phyloP scores from a whole-genome alignment of 2,113 vertebrate species.

The Perognathus longimembris region DNA sequence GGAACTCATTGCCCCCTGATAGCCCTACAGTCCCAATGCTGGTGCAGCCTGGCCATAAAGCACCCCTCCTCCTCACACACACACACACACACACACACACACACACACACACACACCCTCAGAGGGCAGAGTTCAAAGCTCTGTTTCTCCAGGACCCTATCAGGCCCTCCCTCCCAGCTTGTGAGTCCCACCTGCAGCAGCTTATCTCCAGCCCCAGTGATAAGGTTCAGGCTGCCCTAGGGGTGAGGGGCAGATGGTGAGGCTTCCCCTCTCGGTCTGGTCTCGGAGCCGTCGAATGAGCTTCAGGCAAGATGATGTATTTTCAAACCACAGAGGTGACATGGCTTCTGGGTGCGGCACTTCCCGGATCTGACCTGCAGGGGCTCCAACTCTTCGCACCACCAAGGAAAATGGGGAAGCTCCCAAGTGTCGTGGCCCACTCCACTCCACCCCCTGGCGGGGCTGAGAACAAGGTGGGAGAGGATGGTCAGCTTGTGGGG shows the following conservation, averaged over 20 bases:
- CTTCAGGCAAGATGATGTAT: background rate
- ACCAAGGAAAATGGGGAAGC: background rate
- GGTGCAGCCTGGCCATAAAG: constrained; percentile 91
- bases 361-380: background rate
- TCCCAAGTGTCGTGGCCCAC: background rate
- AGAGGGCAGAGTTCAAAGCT: constrained; percentile 90
- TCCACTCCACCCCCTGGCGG: background rate
- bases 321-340: background rate
- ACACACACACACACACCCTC: constrained; percentile 74
- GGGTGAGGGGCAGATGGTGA: constrained; percentile 63
- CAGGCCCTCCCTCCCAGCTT: constrained; percentile 83
- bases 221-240: constrained; percentile 69
- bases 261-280: too few relatives aligned
- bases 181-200: constrained; percentile 66
- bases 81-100: too few relatives aligned
- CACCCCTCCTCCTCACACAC: constrained; percentile 64
- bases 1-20: constrained; percentile 96
- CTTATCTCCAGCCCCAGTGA: constrained; percentile 58
- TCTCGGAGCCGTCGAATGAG: background rate
- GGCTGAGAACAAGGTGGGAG: constrained; percentile 61
- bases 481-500: background rate
- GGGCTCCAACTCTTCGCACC: background rate
- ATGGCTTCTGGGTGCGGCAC: background rate
- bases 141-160: constrained; percentile 90
- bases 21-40: constrained; percentile 93